Percentiles rank a stretch among this genome's conserved stretches.
Conservation (phyloP, 2,113 vertebrate genomes). For the Crotalus viridis region DNA sequence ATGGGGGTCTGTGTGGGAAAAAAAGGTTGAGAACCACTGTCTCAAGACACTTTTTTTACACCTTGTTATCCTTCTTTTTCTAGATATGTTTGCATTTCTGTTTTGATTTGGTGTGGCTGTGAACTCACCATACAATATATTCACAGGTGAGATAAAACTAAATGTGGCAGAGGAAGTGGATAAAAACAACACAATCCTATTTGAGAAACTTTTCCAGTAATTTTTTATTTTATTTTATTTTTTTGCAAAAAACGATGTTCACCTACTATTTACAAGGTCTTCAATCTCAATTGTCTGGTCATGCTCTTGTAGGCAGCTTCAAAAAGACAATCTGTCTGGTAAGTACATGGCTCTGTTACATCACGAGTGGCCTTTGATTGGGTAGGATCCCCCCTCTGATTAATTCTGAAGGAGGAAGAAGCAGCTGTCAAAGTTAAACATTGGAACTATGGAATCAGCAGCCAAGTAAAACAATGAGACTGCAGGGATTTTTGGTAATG, state of each 20-base stretch:
- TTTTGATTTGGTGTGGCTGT: not conserved
- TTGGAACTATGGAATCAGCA: not conserved
- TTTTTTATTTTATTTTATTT: too few species aligned
- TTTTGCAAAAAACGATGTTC: not conserved
- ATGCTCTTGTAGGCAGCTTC: too few species aligned
- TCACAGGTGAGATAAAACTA: not conserved
- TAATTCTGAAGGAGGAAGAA: not conserved
- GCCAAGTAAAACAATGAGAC: not conserved
- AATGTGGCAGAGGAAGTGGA: not conserved
- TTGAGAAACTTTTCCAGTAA: not conserved
- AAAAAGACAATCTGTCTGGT: not conserved
- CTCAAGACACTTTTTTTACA: not conserved
- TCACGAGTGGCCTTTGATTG: not conserved
- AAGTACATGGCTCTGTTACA: not conserved
- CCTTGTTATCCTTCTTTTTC: not conserved
- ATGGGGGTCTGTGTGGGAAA: too few species aligned
- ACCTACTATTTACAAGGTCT: not conserved
- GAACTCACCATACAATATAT: not conserved
- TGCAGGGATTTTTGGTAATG: not conserved
- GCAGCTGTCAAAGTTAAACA: not conserved
- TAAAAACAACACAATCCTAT: not conserved
- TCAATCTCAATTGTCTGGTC: not conserved
- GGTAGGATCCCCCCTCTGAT: not conserved
- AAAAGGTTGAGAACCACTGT: not conserved
- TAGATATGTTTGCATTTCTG: not conserved